These are phyloP conservation scores for Oryzias sinensis DNA, from an alignment of 2,797 vertebrate genomes.

Conservation along the genomic window DNA sequence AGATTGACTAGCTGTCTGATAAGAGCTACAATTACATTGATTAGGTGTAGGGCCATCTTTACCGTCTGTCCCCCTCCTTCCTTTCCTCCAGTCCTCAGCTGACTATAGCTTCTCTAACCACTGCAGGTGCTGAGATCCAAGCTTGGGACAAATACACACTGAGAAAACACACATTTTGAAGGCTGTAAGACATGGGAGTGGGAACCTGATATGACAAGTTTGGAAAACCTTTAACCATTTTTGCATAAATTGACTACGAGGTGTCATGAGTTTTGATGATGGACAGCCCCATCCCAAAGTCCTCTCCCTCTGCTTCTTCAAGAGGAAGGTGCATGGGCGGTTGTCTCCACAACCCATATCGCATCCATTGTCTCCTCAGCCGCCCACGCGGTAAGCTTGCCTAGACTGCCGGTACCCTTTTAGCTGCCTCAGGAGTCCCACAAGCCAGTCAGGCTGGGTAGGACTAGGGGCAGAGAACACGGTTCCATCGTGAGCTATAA, in stretches of 20 bases:
- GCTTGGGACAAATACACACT: conserved; percentile 25
- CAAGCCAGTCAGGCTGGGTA: no score
- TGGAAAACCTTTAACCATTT: background rate
- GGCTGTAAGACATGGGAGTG: conserved; percentile 8
- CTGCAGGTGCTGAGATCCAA: conserved; percentile 35
- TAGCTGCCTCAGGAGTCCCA: no score
- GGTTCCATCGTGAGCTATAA: no score
- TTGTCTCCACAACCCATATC: no score
- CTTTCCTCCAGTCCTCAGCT: conserved; percentile 38
- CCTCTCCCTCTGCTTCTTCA: no score
- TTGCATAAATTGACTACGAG: background rate
- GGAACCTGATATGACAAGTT: background rate
- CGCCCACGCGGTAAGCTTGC: no score
- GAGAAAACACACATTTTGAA: conserved; percentile 19
- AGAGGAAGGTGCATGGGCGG: no score
- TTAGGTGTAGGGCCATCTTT: conserved; percentile 67
- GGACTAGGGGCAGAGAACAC: no score
- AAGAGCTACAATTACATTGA: conserved; percentile 79
- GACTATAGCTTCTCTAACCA: conserved; percentile 31
- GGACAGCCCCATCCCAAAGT: no score
- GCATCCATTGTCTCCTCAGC: no score
- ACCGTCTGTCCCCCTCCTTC: conserved; percentile 42
- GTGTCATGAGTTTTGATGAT: conserved; percentile 1
- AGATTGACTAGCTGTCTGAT: conserved; percentile 69
- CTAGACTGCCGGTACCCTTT: no score